Base-by-base conservation (phyloP, 2,113 vertebrate genomes). In the Boleophthalmus pectinirostris region DNA sequence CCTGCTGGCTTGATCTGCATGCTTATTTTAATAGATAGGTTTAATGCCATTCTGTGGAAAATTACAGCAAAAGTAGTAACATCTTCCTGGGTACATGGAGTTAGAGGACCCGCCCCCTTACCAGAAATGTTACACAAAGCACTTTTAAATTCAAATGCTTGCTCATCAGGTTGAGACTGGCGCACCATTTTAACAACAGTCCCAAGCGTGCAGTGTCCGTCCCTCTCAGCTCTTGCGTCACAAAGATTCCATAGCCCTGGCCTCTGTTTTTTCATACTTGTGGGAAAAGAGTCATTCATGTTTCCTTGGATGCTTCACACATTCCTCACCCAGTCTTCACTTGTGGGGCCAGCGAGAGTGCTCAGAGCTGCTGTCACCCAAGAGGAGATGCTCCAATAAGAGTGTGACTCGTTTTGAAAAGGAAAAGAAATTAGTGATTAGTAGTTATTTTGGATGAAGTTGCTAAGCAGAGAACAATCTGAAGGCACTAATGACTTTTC, bases 211-310 rank as follows among this genome's bases (percentile, higher is more conserved):
- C 69, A 77, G 76, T 60, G 80, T 82, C 88, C 82, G 68, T 83
- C 83, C 82, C 87, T 87, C 87, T 78, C 72, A 79, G 85, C 78
- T 87, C 87, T 91, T 93, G 86, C 91, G 86, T 93, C 92, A 93
- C 80, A 89, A 92, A 91, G 89, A 92, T 92, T 93, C 91, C 89
- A 92, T 83, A 91, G 88, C 73, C 78, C 73, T 80, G 82, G 87
- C 82, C 88, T 89, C 87, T 90, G 85, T 91, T 92, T 93, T 95
- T 94, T 92, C 92, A 93, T 91, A 91, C 93, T 94, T 95, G 94
- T 97, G 96, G 95, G 96, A 98, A 98, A 96, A 94, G 94, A 94
- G 90, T 93, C 93, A 93, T 90, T 93, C 93, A 92, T 93, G 93
- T 95, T 96, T 96, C 94, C 91, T 90, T 92, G 91, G 93, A 95